These are phyloP conservation scores for Prochilodus magdalenae DNA, from an alignment of 2,113 vertebrate species.

Conservation along the genomic window DNA sequence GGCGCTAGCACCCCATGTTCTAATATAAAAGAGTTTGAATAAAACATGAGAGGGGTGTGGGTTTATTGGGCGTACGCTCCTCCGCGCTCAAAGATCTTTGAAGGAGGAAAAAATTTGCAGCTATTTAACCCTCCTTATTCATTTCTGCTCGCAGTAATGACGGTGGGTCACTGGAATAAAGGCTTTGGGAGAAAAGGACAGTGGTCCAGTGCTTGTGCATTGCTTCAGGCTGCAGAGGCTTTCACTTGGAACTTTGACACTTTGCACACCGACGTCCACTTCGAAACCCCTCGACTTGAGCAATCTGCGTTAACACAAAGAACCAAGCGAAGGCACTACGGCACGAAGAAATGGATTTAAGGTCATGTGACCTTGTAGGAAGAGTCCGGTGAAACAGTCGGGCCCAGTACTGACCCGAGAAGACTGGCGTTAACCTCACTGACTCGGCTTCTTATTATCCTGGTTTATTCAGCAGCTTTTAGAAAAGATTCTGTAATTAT, in stretches of 20 bases:
- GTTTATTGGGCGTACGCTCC: conserved; percentile 78
- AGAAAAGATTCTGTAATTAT: neutral
- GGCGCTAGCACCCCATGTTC: conserved; percentile 72
- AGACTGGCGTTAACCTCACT: neutral
- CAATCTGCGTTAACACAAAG: neutral
- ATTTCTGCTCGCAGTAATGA: conserved; percentile 57
- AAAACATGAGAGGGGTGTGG: conserved; percentile 78
- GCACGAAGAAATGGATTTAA: neutral
- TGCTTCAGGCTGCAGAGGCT: conserved; percentile 31
- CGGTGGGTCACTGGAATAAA: conserved; percentile 41
- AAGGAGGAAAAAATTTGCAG: conserved; percentile 61
- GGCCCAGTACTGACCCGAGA: neutral
- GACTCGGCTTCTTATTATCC: neutral
- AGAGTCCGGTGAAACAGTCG: conserved; percentile 1
- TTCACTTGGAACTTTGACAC: conserved; percentile 37
- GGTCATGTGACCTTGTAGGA: conserved; percentile 17
- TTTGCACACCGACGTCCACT: conserved; percentile 34
- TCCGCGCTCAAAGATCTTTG: conserved; percentile 71
- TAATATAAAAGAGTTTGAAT: conserved; percentile 80
- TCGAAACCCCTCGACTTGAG: neutral
- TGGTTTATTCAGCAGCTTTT: neutral
- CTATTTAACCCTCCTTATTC: conserved; percentile 61
- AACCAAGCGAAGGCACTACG: neutral
- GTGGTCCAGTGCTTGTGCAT: conserved; percentile 30
- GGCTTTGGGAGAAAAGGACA: conserved; percentile 31